Conservation (phyloP, 2,113 vertebrate species). For the Thalassarche chlororhynchos region DNA sequence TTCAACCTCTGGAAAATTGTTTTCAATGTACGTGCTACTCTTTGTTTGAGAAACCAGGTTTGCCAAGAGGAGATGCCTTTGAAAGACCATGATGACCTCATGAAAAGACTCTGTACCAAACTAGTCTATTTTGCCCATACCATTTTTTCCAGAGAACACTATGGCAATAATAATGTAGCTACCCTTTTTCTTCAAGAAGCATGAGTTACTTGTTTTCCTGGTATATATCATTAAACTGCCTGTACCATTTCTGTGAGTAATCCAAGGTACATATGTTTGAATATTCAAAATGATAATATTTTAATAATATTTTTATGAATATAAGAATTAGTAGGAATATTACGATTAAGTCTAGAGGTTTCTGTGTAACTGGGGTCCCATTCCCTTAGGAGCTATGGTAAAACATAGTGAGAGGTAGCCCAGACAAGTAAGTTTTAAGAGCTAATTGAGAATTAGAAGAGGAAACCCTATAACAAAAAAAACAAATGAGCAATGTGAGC, state of each 20-base stretch:
- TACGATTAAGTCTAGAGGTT: not conserved
- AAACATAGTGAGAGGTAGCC: not conserved
- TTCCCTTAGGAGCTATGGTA: not conserved
- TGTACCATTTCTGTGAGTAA: not conserved
- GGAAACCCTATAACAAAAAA: not conserved
- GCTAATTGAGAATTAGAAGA: not conserved
- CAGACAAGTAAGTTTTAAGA: not conserved
- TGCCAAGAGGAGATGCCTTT: not conserved
- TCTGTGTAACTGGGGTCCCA: not conserved
- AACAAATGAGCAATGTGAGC: not conserved
- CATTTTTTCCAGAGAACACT: not conserved
- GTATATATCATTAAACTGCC: not conserved
- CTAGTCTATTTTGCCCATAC: not conserved
- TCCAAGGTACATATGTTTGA: fast-evolving
- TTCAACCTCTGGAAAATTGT: not conserved
- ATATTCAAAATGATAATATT: not conserved
- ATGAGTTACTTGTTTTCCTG: not conserved
- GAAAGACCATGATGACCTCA: not conserved
- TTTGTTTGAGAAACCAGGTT: not conserved
- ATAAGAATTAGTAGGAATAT: not conserved
- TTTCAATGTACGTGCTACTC: not conserved
- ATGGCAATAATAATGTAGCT: not conserved
- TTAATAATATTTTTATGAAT: not conserved
- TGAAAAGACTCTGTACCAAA: not conserved
- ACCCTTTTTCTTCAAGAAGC: not conserved